Evolutionary conservation across 2,888 invertebrate genomes (phyloP).

Genomic region (Philopedon plagiatum): DNA sequence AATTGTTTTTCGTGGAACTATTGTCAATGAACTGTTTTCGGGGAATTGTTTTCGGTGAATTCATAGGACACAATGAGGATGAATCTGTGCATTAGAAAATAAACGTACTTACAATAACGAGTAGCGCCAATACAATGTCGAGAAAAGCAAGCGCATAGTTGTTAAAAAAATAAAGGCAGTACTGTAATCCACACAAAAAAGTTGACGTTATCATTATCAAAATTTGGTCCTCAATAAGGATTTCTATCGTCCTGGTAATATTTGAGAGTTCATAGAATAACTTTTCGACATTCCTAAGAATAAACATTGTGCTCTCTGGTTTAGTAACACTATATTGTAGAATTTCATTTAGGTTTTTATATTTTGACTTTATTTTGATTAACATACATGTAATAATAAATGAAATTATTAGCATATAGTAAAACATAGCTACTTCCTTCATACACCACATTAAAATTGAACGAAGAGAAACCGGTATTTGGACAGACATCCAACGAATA

Average conservation of each 20-base stretch:
- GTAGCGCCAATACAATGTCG: not conserved
- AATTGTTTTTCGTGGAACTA: too few relatives aligned
- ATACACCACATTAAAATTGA: not conserved
- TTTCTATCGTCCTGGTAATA: not conserved
- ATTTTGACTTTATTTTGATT: not conserved
- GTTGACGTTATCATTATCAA: not conserved
- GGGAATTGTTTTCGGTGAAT: too few relatives aligned
- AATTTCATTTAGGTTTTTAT: not conserved
- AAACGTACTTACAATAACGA: constrained; percentile 1
- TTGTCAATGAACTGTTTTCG: too few relatives aligned
- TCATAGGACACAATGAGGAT: too few relatives aligned
- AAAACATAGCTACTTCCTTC: not conserved
- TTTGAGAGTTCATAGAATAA: not conserved
- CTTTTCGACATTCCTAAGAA: not conserved
- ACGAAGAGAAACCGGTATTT: not conserved
- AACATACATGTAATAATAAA: not conserved
- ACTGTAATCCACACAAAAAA: not conserved
- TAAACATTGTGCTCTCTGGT: too few relatives aligned
- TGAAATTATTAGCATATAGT: not conserved
- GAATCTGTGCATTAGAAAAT: too few relatives aligned
- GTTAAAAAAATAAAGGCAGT: not conserved
- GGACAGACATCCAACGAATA: not conserved
- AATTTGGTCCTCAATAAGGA: not conserved
- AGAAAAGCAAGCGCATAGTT: not conserved
- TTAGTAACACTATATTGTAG: not conserved